Evolutionary conservation across 2,888 invertebrate genomes (phyloP).

Genomic region (Helleia helle): DNA sequence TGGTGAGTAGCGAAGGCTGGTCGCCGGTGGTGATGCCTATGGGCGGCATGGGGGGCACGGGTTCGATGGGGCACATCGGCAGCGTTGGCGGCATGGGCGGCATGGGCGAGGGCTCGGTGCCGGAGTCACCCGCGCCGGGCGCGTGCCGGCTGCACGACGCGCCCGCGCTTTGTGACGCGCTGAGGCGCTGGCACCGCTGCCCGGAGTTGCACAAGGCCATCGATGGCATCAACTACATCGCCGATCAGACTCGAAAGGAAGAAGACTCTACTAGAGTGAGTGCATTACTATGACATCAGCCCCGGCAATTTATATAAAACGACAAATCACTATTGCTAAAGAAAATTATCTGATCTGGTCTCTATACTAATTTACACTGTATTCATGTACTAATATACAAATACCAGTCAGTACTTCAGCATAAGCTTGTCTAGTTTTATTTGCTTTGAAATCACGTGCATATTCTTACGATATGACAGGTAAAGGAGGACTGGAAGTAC

Average conservation of each 20-base stretch:
- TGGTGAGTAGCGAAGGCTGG: slow-evolving; percentile 29
- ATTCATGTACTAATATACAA: too few species aligned
- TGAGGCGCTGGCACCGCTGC: slow-evolving; percentile 90
- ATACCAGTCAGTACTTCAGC: too few species aligned
- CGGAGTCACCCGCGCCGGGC: slow-evolving; percentile 59
- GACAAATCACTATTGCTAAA: too few species aligned
- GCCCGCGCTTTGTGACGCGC: slow-evolving; percentile 75
- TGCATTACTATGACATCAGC: too few species aligned
- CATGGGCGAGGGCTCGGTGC: slow-evolving; percentile 14
- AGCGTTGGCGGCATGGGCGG: slow-evolving; percentile 10
- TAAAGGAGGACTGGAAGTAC: slow-evolving; percentile 99
- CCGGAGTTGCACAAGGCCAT: slow-evolving; percentile 94
- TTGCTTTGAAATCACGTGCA: too few species aligned
- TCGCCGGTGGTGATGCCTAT: slow-evolving; percentile 22
- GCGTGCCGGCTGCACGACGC: slow-evolving; percentile 71
- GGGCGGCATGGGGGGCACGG: slow-evolving; percentile 25
- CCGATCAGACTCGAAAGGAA: slow-evolving; percentile 92
- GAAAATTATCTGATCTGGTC: too few species aligned
- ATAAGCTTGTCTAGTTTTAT: too few species aligned
- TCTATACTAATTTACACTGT: too few species aligned
- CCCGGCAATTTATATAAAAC: too few species aligned
- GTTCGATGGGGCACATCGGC: slow-evolving; percentile 38
- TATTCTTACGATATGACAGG: too few species aligned
- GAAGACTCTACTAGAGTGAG: slow-evolving; percentile 92
- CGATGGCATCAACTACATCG: slow-evolving; percentile 93